Conservation (phyloP, 92 coral and sea anemone genomes). For the Heliopora coerulea region DNA sequence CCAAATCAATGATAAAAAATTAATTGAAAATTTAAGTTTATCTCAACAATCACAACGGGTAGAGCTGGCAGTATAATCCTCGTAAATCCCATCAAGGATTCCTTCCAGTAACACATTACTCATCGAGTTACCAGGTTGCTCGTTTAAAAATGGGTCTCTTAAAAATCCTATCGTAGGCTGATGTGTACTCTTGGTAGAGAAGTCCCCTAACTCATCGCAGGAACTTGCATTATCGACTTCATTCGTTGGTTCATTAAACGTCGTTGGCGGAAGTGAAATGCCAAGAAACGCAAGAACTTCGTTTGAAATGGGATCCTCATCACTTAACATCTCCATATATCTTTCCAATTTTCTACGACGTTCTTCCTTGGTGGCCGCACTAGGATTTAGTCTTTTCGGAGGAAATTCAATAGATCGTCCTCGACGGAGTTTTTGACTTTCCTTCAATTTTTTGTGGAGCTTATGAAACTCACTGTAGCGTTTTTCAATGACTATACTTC, state of each 20-base stretch:
- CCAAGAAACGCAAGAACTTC: constrained; percentile 77
- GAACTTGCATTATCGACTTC: constrained; percentile 33
- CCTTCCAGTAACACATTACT: constrained; percentile 73
- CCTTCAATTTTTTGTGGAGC: constrained; percentile 69
- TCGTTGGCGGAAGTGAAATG: constrained; percentile 52
- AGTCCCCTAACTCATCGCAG: constrained; percentile 70
- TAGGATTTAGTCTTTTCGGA: constrained; percentile 65
- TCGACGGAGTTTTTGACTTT: constrained; percentile 58
- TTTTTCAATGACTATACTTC: constrained; percentile 58
- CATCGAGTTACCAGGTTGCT: constrained; percentile 39
- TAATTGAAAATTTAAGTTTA: not conserved
- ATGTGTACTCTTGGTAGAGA: constrained; percentile 64
- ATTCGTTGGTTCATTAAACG: constrained; percentile 2
- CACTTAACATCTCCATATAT: constrained; percentile 64
- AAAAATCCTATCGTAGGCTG: constrained; percentile 74
- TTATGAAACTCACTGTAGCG: constrained; percentile 74
- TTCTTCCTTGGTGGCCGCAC: constrained; percentile 65
- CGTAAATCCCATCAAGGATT: constrained; percentile 67
- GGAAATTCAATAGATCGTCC: constrained; percentile 64
- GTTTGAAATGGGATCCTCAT: constrained; percentile 35
- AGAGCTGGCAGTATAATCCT: constrained; percentile 17
- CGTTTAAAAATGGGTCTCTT: constrained; percentile 61
- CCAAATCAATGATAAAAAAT: too few relatives aligned
- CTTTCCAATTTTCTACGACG: constrained; percentile 72
- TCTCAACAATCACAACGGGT: not conserved